Base-by-base conservation (phyloP, 2,888 invertebrate species). In the Acleris literana region DNA sequence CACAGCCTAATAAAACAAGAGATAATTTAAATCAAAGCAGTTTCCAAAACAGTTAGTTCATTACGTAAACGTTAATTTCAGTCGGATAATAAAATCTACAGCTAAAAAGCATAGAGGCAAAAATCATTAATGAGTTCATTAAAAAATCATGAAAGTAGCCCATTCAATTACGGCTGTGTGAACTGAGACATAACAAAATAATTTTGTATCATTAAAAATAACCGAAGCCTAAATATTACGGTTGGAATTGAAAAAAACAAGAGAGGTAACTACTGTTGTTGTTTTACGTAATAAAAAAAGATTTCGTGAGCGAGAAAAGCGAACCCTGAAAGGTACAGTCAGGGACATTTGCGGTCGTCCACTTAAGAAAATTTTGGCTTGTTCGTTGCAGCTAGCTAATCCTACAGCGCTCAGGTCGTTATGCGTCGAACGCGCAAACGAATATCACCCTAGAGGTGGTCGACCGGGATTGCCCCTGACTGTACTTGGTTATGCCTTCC, bases 171-270 rank as follows among this genome's bases (percentile, higher is more conserved):
- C 46, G 11, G 25, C 33, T 66, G 62, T 66, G 66, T 66, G 66
- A 66, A 66, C 62, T 55, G 61, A 56, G 61, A 59, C 58, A 59
- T 60, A 59, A 59, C 59, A 61, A 59, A 49, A 49, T 49, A 59
- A 49, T 61, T 52, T 44, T 60, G 56, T 66, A 66, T 62, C 66
- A 66, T 66, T 66, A 66, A 66, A 66, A 66, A 53, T 66, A 46
- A 66, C 66, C 66, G 62, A 66, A 66, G 62, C 62, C 62, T 66
- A 66, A 66, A 66, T 62, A 62, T 66, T 62, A 57, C 46, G 44
- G 57, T 66, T 6, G 33, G 17, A 33, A 59, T 39, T 39, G 13
- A 13, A 39, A 39, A 20, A 13, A 13, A 39, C 39, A 39, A 13
- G 11, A 33, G 33, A 39, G 39, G 13, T 39, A 9, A 33, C 33